Percentiles rank a stretch among this genome's conserved stretches.
Evolutionary conservation across 1,140 invertebrate species (phyloP).

Genomic region (Sinonovacula constricta): DNA sequence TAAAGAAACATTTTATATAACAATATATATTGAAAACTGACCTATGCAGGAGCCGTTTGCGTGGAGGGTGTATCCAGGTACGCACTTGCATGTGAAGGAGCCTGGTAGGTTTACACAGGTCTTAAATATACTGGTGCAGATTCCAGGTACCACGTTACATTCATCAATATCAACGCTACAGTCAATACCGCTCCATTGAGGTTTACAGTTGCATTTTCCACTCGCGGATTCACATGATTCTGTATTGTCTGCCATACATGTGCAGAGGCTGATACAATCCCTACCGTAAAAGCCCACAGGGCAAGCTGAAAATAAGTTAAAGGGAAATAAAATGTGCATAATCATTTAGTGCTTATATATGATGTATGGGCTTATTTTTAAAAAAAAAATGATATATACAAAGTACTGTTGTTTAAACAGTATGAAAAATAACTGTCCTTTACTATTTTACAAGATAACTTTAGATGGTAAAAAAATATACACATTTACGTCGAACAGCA

Average conservation of each 20-base stretch:
- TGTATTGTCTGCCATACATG: conserved; percentile 14
- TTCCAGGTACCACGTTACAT: neutral
- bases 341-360: neutral
- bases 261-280: conserved; percentile 27
- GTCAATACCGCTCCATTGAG: conserved; percentile 8
- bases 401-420: no score
- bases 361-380: no score
- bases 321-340: neutral
- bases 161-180: conserved; percentile 24
- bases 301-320: conserved; percentile 11
- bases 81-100: conserved; percentile 19
- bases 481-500: no score
- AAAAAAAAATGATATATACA: no score
- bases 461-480: neutral
- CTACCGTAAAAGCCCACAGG: conserved; percentile 7
- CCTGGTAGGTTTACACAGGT: conserved; percentile 11
- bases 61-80: conserved; percentile 14
- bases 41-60: no score
- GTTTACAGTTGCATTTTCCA: conserved; percentile 29
- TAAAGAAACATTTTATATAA: conserved; percentile 10
- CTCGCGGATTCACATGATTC: neutral
- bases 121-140: no score
- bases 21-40: no score
- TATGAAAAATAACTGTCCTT: no score
- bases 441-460: no score